Conservation (phyloP, 2,113 vertebrate genomes). For the Notothenia coriiceps region DNA sequence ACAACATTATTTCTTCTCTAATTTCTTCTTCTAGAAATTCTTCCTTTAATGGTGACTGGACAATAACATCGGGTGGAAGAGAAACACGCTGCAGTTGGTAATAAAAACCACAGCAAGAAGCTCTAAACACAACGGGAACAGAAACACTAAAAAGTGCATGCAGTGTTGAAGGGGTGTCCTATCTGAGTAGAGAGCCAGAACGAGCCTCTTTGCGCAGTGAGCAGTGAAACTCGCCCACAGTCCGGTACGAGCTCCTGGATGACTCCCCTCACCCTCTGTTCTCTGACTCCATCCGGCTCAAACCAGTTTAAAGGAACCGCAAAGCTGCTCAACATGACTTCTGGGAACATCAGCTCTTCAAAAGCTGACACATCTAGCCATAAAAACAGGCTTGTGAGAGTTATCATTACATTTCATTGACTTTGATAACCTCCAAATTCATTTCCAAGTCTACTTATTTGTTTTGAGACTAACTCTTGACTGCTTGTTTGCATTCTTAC, state of each 20-base stretch:
- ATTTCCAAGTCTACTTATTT: neutral
- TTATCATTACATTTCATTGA: constrained; percentile 2
- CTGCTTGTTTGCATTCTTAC: neutral
- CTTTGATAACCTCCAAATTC: constrained; percentile 7
- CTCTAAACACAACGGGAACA: neutral
- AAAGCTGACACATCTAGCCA: constrained; percentile 10
- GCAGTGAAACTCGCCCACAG: constrained; percentile 30
- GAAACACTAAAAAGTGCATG: neutral
- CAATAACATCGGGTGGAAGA: neutral
- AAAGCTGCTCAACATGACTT: constrained; percentile 7
- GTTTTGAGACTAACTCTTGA: constrained; percentile 6
- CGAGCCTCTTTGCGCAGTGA: constrained; percentile 2
- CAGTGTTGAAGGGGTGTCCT: constrained; percentile 14
- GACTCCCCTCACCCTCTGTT: constrained; percentile 44
- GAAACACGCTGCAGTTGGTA: too few relatives aligned
- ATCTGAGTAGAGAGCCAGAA: neutral
- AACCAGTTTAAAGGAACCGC: constrained; percentile 23
- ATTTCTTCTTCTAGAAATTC: neutral
- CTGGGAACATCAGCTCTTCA: constrained; percentile 30
- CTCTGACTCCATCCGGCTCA: constrained; percentile 45
- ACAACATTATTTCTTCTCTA: neutral
- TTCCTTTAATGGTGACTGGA: neutral
- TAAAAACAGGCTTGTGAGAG: neutral
- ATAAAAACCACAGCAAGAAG: too few relatives aligned
- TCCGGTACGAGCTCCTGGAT: constrained; percentile 12